Evolutionary conservation across 2,113 vertebrate genomes (phyloP), one percentile per base, ranked within the genome.

Genomic region (Prionailurus viverrinus): DNA sequence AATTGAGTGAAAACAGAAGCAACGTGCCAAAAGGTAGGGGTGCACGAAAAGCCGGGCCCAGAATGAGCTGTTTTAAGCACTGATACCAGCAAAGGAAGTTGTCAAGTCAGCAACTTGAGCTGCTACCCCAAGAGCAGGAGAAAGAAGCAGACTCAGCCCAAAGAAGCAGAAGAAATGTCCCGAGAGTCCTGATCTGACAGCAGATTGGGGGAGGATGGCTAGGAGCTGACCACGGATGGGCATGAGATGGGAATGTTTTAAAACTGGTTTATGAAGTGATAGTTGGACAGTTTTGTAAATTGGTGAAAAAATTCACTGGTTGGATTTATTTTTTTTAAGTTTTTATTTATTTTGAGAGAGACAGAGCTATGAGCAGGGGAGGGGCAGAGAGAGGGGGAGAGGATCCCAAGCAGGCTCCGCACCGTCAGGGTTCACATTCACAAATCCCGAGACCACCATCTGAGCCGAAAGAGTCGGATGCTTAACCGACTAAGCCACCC

Each of bases 181-280:
- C 0, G 25, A 4, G 25, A 1, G 1, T 7, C 5, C 21, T 6
- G 0, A 33, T 27, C 29, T 5, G 27, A 5, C 1, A 5, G 41
- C 6, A 8, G 39, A 1, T 4, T 1, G 3, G 21, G 36, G 23
- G 2, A 0, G 9, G 2, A 7, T 2, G 18, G 8, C 5, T 0
- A 39, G 31, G 36, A 13, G 7, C 9, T 4, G 45, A 5, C 7
- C 15, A 0, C 4, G 0, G 25, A 0, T 31, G 11, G 29, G 9
- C 36, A 0, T 0, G 11, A 6, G 25, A 4, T 29, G 25, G 65
- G 19, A 18, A 1, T 48, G 27, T 48, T 41, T 39, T 21, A 58
- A 15, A n/a, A 16, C 58, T 5, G 18, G 16, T 13, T 61, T 2
- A 1, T 27, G 36, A 36, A 36, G 61, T 27, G 79, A 13, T 1